Conservation (phyloP, 2,888 invertebrate species). For the Aspidiotus destructor region DNA sequence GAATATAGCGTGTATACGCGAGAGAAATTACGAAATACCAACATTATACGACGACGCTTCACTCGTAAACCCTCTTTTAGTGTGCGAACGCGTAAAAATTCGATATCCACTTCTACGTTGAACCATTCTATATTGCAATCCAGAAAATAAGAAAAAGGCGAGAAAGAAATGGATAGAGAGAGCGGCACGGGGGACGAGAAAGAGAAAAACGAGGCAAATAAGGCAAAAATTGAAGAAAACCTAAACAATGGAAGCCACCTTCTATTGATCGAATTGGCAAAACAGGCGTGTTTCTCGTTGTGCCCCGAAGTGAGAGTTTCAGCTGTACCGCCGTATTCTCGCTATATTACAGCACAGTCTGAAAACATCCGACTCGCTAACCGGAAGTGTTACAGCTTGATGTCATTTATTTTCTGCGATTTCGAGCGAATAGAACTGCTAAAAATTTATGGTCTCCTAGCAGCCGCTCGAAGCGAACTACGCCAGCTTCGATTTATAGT, state of each 20-base stretch:
- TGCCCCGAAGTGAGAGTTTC: background rate
- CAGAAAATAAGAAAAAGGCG: no score
- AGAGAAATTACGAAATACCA: no score
- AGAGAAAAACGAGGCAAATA: slow-evolving; percentile 24
- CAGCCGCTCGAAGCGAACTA: background rate
- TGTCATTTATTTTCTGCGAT: slow-evolving; percentile 4
- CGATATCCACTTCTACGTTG: background rate
- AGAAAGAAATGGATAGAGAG: no score
- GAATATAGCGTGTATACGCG: background rate
- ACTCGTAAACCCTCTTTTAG: no score
- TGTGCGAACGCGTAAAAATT: background rate
- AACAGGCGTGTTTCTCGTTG: slow-evolving; percentile 26
- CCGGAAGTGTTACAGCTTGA: slow-evolving; percentile 1
- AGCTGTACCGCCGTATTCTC: background rate
- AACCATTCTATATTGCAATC: background rate
- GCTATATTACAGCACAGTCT: background rate
- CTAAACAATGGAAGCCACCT: slow-evolving; percentile 31
- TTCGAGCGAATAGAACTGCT: background rate
- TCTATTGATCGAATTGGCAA: slow-evolving; percentile 29
- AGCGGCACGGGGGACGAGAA: background rate
- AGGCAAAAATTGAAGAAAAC: slow-evolving; percentile 19
- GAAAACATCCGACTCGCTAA: background rate
- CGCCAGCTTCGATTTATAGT: no score
- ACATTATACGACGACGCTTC: no score
- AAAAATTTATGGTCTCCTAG: slow-evolving; percentile 2